Base-by-base conservation (phyloP, 2,113 vertebrate species). In the Tor tambroides region DNA sequence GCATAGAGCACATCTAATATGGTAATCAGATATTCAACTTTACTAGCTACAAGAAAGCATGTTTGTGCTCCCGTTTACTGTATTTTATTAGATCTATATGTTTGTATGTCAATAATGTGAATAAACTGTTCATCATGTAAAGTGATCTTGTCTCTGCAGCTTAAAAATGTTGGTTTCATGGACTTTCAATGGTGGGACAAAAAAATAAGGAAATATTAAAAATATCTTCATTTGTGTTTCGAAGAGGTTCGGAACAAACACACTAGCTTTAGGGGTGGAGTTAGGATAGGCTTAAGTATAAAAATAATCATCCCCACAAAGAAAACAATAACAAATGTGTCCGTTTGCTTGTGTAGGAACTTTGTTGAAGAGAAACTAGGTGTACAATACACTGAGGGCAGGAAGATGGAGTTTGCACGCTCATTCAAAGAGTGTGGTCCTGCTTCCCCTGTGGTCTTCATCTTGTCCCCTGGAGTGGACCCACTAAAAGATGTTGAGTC, bases 331-430 rank as follows among this genome's bases (percentile, higher is more conserved):
- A 75, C 6, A 46, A 8, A 75, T 77, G 26, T 79, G 65, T 61
- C 10, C 35, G 43, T 84, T 21, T 86, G 83, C 90, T 82, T 65
- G 7, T 35, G 10, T 21, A 95, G 95, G 90, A 95, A 94, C 90
- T 97, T 96, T 93, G 94, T 95, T 86, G 89, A 91, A 88, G 95
- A 94, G 87, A 95, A 95, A 87, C 94, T 96, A 15, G 93, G 93
- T 41, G 92, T 92, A 69, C 95, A 96, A 85, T 94, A 94, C 72
- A 93, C 92, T 6, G 94, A 96, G 86, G 94, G 93, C 30, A 91
- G 94, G 51, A 96, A 96, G 89, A 91, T 92, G 77, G 92, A 93
- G 77, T 95, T 95, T 89, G 92, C 93, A 0, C 95, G 96, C 89
- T 94, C 93, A 19, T 96, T 94, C 87, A 90, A 91, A 90, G 94